These are phyloP conservation scores for Cydia fagiglandana DNA, from an alignment of 1,140 invertebrate genomes.

Conservation along the genomic window DNA sequence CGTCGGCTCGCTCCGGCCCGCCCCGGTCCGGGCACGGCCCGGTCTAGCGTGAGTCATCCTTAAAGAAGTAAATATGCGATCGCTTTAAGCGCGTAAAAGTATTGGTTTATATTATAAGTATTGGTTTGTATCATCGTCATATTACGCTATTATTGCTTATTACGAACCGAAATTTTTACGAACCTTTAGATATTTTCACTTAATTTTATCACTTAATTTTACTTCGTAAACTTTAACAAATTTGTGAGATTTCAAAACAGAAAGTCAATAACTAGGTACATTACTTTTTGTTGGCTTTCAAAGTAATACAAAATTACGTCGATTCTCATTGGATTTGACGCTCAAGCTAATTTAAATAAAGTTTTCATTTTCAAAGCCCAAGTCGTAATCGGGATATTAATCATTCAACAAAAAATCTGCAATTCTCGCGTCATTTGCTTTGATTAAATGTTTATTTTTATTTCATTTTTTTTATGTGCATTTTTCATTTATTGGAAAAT, in stretches of 20 bases:
- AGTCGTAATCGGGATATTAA: conserved; percentile 37
- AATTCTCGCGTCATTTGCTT: conserved; percentile 35
- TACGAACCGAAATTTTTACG: background rate
- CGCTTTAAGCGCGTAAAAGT: background rate
- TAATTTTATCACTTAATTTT: background rate
- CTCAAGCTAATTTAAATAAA: conserved; percentile 38
- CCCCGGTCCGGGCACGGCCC: too few relatives aligned
- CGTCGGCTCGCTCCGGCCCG: too few relatives aligned
- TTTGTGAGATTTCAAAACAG: background rate
- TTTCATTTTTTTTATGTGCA: conserved; percentile 14
- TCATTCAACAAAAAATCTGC: conserved; percentile 38
- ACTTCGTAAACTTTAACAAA: background rate
- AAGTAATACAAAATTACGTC: conserved; percentile 36
- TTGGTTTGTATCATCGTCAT: background rate
- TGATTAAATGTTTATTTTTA: conserved; percentile 32
- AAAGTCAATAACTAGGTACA: background rate
- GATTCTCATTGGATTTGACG: conserved; percentile 38
- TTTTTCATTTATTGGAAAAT: background rate
- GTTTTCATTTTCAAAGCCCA: conserved; percentile 38
- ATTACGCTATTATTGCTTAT: background rate
- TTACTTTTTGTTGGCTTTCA: conserved; percentile 34
- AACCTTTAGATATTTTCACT: background rate
- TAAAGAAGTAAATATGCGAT: conserved; percentile 7
- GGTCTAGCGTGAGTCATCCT: too few relatives aligned
- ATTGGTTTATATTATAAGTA: background rate